Percentiles rank a stretch among this genome's conserved stretches.
phyloP scores from a whole-genome alignment of 2,888 invertebrate genomes.

The Megaustenia siamemsis region DNA sequence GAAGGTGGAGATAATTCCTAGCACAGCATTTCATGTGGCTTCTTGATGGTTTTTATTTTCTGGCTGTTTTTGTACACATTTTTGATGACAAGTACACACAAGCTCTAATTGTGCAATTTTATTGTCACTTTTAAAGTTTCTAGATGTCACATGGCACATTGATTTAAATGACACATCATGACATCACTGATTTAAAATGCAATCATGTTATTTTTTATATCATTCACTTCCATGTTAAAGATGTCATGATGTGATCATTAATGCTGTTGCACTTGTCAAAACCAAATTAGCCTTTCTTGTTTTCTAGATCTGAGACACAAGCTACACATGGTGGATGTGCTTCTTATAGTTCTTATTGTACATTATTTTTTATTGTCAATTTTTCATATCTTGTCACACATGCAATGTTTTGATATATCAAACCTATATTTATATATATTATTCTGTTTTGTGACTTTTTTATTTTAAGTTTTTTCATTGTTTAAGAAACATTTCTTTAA shows the following conservation, averaged over 20 bases:
- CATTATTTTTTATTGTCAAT: too few species aligned
- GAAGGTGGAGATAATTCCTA: constrained; percentile 33
- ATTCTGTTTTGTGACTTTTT: too few species aligned
- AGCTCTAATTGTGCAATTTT: not conserved
- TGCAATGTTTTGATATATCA: too few species aligned
- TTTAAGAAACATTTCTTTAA: too few species aligned
- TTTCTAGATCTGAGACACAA: too few species aligned
- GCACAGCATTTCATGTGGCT: constrained; percentile 25
- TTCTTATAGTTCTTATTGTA: too few species aligned
- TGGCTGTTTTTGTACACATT: not conserved
- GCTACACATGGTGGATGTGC: too few species aligned
- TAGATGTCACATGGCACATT: not conserved
- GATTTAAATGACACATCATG: not conserved
- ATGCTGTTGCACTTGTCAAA: too few species aligned
- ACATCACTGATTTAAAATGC: not conserved
- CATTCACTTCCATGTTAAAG: not conserved
- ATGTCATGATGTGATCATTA: constrained; percentile 1
- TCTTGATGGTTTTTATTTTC: constrained; percentile 31
- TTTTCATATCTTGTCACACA: too few species aligned
- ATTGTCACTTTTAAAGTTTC: not conserved
- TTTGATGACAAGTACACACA: not conserved
- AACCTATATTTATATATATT: too few species aligned
- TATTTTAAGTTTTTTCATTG: too few species aligned
- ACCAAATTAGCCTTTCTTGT: too few species aligned
- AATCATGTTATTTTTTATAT: not conserved